phyloP scores from a whole-genome alignment of 2,113 vertebrate genomes.

The Hemiscyllium ocellatum region DNA sequence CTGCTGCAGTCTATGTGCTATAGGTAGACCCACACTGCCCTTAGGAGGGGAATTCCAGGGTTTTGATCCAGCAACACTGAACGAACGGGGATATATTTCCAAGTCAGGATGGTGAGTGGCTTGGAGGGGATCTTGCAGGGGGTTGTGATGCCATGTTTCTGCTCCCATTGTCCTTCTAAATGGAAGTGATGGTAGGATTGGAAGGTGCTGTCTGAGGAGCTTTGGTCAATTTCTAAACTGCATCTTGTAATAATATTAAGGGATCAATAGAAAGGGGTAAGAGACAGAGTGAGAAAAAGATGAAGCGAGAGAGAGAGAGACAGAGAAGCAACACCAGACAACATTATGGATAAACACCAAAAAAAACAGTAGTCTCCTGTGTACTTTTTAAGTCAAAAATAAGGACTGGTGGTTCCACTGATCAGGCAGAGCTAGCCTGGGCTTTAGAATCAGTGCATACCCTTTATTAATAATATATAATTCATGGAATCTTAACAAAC shows the following conservation, averaged over 20 bases:
- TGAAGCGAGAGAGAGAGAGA: not conserved
- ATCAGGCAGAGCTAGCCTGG: not conserved
- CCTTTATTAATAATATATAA: constrained; percentile 36
- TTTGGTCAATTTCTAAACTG: not conserved
- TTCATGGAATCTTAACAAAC: constrained; percentile 26
- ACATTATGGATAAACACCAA: not conserved
- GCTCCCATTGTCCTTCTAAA: not conserved
- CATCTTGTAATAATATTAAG: too few relatives aligned
- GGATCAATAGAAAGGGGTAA: not conserved
- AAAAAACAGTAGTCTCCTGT: not conserved
- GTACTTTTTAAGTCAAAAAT: not conserved
- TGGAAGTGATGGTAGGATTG: not conserved
- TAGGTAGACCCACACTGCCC: too few relatives aligned
- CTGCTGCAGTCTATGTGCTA: too few relatives aligned
- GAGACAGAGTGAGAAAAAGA: not conserved
- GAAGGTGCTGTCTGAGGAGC: not conserved
- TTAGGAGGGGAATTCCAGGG: too few relatives aligned
- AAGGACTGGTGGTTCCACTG: not conserved
- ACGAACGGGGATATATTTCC: too few relatives aligned
- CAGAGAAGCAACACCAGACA: not conserved
- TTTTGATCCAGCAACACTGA: too few relatives aligned
- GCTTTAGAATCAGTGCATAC: constrained; percentile 16
- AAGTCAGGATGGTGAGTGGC: not conserved
- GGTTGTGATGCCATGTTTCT: not conserved
- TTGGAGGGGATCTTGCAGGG: not conserved